These are phyloP conservation scores for Drosophila kanapiae DNA, from an alignment of 1,140 invertebrate genomes.

Conservation along the genomic window DNA sequence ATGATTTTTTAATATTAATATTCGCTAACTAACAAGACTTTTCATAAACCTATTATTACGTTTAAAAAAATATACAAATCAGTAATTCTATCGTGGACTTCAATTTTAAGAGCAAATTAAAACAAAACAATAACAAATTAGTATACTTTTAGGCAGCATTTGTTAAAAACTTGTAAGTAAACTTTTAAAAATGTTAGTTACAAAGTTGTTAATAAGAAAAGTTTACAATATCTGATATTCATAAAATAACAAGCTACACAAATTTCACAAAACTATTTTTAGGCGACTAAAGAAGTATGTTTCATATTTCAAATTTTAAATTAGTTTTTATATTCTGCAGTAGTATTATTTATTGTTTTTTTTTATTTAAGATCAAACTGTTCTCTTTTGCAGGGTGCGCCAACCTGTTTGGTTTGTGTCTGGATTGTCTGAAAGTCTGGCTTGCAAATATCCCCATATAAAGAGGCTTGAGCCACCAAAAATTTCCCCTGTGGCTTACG, in stretches of 20 bases:
- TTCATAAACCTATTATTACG: too few species aligned
- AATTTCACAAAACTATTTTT: background rate
- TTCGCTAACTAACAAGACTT: too few species aligned
- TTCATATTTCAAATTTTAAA: too few species aligned
- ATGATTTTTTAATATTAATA: too few species aligned
- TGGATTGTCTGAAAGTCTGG: background rate
- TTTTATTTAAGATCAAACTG: too few species aligned
- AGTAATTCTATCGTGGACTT: too few species aligned
- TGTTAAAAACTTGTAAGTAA: background rate
- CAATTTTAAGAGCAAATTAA: background rate
- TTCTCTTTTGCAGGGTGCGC: background rate
- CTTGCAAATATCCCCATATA: background rate
- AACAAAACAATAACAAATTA: background rate
- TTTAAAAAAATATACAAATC: background rate
- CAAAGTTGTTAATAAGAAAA: background rate
- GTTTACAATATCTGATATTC: background rate
- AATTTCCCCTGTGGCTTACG: background rate
- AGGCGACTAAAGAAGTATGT: background rate
- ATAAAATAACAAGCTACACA: too few species aligned
- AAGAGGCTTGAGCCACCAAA: background rate
- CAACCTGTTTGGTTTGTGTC: background rate
- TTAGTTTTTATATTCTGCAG: background rate
- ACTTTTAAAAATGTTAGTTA: background rate
- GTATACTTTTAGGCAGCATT: constrained; percentile 3
- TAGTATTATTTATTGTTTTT: background rate